A percentile compares a stretch with the other conserved stretches of the same genome.
phyloP scores from a whole-genome alignment of 2,113 vertebrate genomes.

The Gobio gobio region DNA sequence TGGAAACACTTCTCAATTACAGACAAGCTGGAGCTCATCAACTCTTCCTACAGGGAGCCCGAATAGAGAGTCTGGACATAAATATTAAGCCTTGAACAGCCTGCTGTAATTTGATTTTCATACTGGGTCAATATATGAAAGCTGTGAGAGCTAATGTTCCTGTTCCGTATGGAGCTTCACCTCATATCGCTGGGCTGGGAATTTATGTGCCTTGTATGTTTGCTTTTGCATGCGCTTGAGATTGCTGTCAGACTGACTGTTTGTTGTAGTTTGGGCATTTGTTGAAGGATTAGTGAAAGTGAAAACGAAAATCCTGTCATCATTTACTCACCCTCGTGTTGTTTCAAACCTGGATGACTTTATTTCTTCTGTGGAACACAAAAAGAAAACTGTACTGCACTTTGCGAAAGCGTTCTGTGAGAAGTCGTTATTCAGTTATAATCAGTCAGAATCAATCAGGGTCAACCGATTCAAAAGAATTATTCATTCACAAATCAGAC shows the following conservation, averaged over 20 bases:
- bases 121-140: slow-evolving; percentile 43
- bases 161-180: slow-evolving; percentile 40
- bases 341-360: neutral
- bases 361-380: neutral
- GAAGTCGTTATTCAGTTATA: neutral
- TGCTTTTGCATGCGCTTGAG: slow-evolving; percentile 31
- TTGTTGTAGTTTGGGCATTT: neutral
- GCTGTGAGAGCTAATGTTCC: slow-evolving; percentile 43
- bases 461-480: neutral
- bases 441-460: neutral
- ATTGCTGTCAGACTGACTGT: slow-evolving; percentile 15
- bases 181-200: slow-evolving; percentile 26
- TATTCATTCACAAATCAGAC: neutral
- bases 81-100: slow-evolving; percentile 38
- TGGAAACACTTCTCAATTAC: slow-evolving; percentile 54
- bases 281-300: neutral
- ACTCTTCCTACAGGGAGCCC: slow-evolving; percentile 43
- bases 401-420: neutral
- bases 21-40: slow-evolving; percentile 36
- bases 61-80: slow-evolving; percentile 20
- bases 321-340: neutral
- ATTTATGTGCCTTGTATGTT: slow-evolving; percentile 35
- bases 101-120: slow-evolving; percentile 55
- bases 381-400: neutral
- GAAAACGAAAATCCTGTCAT: neutral